Percentiles rank a stretch among this genome's conserved stretches.
Conservation (phyloP, 2,113 vertebrate genomes). For the Lethenteron reissneri region DNA sequence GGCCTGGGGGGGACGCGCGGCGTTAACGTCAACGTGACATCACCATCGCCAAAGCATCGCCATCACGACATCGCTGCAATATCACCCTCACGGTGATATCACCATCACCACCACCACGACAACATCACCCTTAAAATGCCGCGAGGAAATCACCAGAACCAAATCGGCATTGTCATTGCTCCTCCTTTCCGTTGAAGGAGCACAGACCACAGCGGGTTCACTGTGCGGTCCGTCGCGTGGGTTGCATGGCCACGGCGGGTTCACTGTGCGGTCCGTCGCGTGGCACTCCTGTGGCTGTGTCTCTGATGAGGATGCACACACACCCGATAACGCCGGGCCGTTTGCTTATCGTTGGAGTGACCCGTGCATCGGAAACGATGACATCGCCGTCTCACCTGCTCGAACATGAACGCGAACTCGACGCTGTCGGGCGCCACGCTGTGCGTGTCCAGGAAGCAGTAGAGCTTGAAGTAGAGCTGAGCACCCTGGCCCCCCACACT, state of each 20-base stretch:
- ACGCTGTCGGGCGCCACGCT: constrained; percentile 64
- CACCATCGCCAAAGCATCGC: too few relatives aligned
- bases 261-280: neutral
- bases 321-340: neutral
- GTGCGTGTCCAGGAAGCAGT: constrained; percentile 81
- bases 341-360: neutral
- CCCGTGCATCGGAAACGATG: neutral
- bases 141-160: too few relatives aligned
- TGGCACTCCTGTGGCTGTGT: neutral
- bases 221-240: neutral
- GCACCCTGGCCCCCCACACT: too few relatives aligned
- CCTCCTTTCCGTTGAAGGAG: too few relatives aligned
- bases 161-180: too few relatives aligned
- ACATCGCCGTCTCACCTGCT: constrained; percentile 37
- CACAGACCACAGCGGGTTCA: neutral
- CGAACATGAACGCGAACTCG: constrained; percentile 96
- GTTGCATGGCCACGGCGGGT: neutral
- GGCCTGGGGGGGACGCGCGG: constrained; percentile 26
- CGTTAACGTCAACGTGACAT: too few relatives aligned
- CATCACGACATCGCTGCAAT: too few relatives aligned
- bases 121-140: too few relatives aligned
- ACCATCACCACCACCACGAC: too few relatives aligned
- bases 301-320: neutral
- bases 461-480: constrained; percentile 76
- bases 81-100: too few relatives aligned